Evolutionary conservation across 2,888 invertebrate species (phyloP).

Genomic region (Oasisia sp.): DNA sequence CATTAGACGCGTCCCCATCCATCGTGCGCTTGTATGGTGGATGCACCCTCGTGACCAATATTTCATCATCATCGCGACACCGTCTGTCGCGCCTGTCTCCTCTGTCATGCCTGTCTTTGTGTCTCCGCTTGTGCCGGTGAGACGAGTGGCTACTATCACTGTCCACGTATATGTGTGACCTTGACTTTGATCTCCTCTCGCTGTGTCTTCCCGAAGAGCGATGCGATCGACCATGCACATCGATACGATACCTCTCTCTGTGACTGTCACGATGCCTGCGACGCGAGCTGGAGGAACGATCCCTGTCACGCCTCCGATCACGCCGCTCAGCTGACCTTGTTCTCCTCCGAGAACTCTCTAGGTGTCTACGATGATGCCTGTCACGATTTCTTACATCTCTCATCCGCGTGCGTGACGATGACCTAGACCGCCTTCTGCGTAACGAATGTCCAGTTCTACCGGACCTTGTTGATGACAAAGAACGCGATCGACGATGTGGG

Average conservation of each 20-base stretch:
- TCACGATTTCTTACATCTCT: conserved; percentile 33
- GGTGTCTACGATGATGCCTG: background rate
- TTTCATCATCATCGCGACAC: conserved; percentile 20
- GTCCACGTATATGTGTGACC: conserved; percentile 1
- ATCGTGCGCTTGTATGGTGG: background rate
- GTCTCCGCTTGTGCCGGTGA: background rate
- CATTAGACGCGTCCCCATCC: background rate
- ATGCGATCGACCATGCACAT: background rate
- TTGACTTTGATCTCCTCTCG: background rate
- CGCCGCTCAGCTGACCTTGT: conserved; percentile 26
- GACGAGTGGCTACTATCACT: background rate
- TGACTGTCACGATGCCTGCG: background rate
- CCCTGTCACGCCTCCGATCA: background rate
- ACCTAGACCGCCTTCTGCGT: conserved; percentile 28
- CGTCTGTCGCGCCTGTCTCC: background rate
- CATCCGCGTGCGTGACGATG: conserved; percentile 35
- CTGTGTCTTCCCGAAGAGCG: conserved; percentile 23
- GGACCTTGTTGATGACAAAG: background rate
- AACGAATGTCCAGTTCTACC: background rate
- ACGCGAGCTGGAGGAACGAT: background rate
- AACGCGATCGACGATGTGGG: background rate
- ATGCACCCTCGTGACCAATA: conserved; percentile 13
- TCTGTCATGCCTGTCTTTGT: conserved; percentile 21
- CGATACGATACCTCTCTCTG: conserved; percentile 18
- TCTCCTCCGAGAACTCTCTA: conserved; percentile 23